Percentiles rank a stretch among this genome's conserved stretches.
Evolutionary conservation across 2,113 vertebrate genomes (phyloP).

Genomic region (Scomber colias): DNA sequence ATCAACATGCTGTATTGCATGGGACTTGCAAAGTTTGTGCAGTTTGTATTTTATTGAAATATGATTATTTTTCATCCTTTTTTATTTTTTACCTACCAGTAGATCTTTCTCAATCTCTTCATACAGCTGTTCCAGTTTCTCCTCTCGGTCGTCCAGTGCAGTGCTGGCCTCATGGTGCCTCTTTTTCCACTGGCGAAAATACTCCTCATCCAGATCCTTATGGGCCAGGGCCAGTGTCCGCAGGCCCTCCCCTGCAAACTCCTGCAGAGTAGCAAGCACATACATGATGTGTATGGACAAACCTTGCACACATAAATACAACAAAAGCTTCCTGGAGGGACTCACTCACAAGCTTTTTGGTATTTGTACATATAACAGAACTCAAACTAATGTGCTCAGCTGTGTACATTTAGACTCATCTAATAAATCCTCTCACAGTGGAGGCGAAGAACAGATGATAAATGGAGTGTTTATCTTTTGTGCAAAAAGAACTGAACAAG

Average conservation of each 20-base stretch:
- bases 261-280: slow-evolving; percentile 79
- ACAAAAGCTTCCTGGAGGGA: background rate
- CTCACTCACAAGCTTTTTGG: background rate
- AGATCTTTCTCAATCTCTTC: slow-evolving; percentile 95
- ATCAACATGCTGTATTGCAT: background rate
- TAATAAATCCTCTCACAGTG: too few species aligned
- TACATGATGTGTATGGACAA: slow-evolving; percentile 6
- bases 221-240: slow-evolving; percentile 93
- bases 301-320: background rate
- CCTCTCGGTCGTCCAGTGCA: slow-evolving; percentile 87
- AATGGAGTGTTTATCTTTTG: background rate
- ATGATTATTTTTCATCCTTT: background rate
- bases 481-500: background rate
- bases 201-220: slow-evolving; percentile 88
- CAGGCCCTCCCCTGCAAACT: slow-evolving; percentile 94
- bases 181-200: slow-evolving; percentile 87
- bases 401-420: background rate
- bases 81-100: slow-evolving; percentile 80
- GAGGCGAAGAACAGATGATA: too few species aligned
- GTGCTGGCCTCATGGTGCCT: slow-evolving; percentile 90
- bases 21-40: background rate
- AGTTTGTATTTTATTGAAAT: background rate
- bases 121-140: slow-evolving; percentile 86
- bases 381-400: background rate
- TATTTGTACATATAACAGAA: slow-evolving; percentile 9